These are phyloP conservation scores for Saguinus imperator DNA, from an alignment of 2,113 vertebrate species.

Conservation along the genomic window DNA sequence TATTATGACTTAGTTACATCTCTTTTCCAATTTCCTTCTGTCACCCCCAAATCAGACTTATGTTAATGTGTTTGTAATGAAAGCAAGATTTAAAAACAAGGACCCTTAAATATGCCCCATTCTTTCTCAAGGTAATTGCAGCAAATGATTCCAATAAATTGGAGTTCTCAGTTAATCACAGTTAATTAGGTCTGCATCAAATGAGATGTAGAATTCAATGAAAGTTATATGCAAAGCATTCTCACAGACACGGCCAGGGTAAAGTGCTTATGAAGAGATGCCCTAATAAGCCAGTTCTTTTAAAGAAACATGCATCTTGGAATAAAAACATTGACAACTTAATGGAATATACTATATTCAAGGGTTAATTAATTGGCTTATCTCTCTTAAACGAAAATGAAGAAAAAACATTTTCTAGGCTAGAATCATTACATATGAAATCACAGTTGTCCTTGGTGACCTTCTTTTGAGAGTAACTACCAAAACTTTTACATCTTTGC, in stretches of 20 bases:
- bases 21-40: background rate
- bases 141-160: background rate
- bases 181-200: background rate
- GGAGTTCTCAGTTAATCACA: background rate
- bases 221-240: background rate
- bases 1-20: accelerated
- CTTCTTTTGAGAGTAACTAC: background rate
- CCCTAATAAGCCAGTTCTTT: too few species aligned
- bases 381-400: background rate
- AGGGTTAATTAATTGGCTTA: background rate
- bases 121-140: background rate
- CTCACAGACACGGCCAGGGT: too few species aligned
- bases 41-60: background rate
- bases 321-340: background rate
- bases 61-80: too few species aligned
- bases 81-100: background rate
- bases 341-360: background rate
- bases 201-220: background rate
- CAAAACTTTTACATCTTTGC: background rate
- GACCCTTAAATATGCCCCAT: background rate
- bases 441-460: background rate
- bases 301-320: background rate
- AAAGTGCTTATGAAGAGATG: background rate
- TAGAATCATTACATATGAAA: background rate
- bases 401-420: background rate